Evolutionary conservation across 2,797 vertebrate species (phyloP).

Genomic region (Neosilurus mollespiculum): DNA sequence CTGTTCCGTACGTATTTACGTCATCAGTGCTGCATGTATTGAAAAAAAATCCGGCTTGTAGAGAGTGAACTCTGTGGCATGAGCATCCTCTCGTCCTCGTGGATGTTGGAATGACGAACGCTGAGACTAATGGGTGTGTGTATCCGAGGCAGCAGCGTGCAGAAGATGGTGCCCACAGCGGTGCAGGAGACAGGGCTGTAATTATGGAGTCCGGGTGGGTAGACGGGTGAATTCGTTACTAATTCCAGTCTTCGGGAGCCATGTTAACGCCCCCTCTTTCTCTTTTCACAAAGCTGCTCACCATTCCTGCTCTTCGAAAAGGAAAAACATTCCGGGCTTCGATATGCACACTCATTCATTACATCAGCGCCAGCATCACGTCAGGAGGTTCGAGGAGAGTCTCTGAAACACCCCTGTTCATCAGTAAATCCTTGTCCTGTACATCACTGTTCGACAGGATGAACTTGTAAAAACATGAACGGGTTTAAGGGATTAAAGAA

Average conservation of each 20-base stretch:
- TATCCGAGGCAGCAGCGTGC: slow-evolving; percentile 49
- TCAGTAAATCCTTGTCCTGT: background rate
- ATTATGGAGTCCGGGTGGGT: slow-evolving; percentile 60
- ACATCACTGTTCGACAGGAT: background rate
- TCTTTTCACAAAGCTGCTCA: slow-evolving; percentile 51
- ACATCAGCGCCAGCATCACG: slow-evolving; percentile 28
- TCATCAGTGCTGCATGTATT: background rate
- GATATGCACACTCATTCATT: slow-evolving; percentile 64
- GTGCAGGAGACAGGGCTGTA: slow-evolving; percentile 52
- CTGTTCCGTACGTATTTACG: background rate
- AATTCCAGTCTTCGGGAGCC: slow-evolving; percentile 57
- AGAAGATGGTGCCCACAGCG: slow-evolving; percentile 49
- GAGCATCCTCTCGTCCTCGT: background rate
- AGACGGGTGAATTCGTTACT: slow-evolving; percentile 56
- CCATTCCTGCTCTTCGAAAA: slow-evolving; percentile 41
- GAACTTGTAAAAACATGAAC: background rate
- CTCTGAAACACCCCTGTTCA: background rate
- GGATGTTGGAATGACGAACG: slow-evolving; percentile 46
- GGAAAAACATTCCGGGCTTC: slow-evolving; percentile 20
- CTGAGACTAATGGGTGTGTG: slow-evolving; percentile 52
- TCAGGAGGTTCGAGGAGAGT: slow-evolving; percentile 5
- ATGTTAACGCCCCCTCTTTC: slow-evolving; percentile 51
- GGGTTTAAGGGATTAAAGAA: background rate
- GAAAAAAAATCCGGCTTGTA: background rate
- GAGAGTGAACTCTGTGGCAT: no score